phyloP scores from a whole-genome alignment of 2,888 invertebrate species.

The Fabriciana adippe region DNA sequence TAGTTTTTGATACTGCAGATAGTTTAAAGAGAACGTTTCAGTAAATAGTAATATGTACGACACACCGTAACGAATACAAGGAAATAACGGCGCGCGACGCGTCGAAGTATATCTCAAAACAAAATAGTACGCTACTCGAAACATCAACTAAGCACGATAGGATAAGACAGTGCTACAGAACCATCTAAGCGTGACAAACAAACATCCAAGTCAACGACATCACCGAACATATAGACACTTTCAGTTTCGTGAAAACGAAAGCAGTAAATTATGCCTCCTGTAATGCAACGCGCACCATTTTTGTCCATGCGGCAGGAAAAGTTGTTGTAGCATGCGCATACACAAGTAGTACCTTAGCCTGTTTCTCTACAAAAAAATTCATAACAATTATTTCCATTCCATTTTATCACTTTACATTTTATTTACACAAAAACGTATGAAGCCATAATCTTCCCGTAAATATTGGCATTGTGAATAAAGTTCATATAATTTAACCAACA shows the following conservation, averaged over 20 bases:
- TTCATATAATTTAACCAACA: background rate
- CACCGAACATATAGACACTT: slow-evolving; percentile 77
- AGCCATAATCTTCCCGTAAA: background rate
- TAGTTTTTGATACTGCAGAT: background rate
- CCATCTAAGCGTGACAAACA: slow-evolving; percentile 78
- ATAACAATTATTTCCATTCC: slow-evolving; percentile 11
- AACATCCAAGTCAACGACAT: slow-evolving; percentile 79
- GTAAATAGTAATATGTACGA: slow-evolving; percentile 32
- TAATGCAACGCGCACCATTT: slow-evolving; percentile 64
- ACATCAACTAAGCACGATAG: slow-evolving; percentile 68
- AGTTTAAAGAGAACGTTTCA: background rate
- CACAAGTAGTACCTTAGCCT: slow-evolving; percentile 46
- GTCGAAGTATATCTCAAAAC: slow-evolving; percentile 51
- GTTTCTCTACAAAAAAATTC: background rate
- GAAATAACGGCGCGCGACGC: slow-evolving; percentile 57
- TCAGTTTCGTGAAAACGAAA: slow-evolving; percentile 81
- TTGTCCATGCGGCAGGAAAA: slow-evolving; percentile 70
- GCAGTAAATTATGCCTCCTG: slow-evolving; percentile 64
- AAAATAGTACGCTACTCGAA: slow-evolving; percentile 68
- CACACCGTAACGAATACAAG: slow-evolving; percentile 45
- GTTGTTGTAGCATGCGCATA: slow-evolving; percentile 67
- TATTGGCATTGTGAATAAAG: background rate
- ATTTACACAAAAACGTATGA: background rate
- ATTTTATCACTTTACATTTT: background rate
- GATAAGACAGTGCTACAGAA: slow-evolving; percentile 51